Percentiles rank a stretch among this genome's conserved stretches.
These are phyloP conservation scores for Scyliorhinus canicula DNA, from an alignment of 2,797 vertebrate species.

Conservation along the genomic window DNA sequence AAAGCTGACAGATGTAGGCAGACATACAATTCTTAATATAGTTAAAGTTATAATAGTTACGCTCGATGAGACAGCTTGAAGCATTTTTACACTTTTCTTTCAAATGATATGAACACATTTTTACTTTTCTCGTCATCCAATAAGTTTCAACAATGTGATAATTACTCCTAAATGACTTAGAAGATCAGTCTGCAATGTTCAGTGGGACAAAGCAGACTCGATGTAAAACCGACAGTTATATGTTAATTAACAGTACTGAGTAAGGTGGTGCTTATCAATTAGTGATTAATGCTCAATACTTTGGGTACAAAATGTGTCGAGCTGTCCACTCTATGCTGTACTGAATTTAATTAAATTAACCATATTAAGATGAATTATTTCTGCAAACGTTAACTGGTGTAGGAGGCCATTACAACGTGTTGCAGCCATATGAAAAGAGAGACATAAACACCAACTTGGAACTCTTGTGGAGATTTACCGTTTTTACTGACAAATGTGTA, in stretches of 20 bases:
- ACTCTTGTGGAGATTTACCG: not conserved
- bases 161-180: not conserved
- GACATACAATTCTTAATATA: not conserved
- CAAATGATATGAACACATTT: not conserved
- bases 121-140: not conserved
- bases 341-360: not conserved
- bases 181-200: not conserved
- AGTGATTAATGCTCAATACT: not conserved
- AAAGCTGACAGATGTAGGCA: not conserved
- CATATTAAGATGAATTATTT: slow-evolving; percentile 7
- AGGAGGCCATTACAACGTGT: not conserved
- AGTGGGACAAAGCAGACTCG: not conserved
- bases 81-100: not conserved
- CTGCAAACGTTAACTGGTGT: not conserved
- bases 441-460: not conserved
- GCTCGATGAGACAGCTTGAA: not conserved
- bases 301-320: not conserved
- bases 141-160: not conserved
- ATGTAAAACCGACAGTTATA: not conserved
- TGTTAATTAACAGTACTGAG: not conserved
- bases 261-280: not conserved
- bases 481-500: not conserved
- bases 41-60: not conserved
- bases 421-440: not conserved
- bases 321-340: not conserved